Conservation (phyloP, 2,888 invertebrate genomes). For the Hirtodrosophila trivittata region DNA sequence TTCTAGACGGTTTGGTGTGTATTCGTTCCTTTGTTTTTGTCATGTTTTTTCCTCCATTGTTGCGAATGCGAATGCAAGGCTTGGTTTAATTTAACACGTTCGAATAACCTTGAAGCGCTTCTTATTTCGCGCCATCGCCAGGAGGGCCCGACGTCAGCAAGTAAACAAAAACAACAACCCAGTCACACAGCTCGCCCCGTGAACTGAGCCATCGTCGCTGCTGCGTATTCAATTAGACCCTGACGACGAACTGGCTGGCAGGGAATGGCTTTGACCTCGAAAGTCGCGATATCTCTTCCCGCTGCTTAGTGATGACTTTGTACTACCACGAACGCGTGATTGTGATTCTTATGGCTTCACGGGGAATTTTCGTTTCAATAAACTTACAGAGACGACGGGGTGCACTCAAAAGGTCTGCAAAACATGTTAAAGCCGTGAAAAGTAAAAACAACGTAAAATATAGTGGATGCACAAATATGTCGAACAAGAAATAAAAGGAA, state of each 20-base stretch:
- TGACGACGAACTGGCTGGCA: conserved; percentile 54
- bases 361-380: conserved; percentile 70
- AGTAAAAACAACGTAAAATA: conserved; percentile 20
- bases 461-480: conserved; percentile 8
- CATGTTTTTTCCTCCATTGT: conserved; percentile 70
- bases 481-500: conserved; percentile 10
- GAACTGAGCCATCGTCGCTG: conserved; percentile 41
- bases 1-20: conserved; percentile 55
- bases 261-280: conserved; percentile 65
- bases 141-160: conserved; percentile 40
- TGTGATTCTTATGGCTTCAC: conserved; percentile 75
- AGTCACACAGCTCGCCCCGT: conserved; percentile 25
- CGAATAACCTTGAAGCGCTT: conserved; percentile 75
- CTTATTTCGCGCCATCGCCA: conserved; percentile 73
- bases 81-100: conserved; percentile 82
- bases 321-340: conserved; percentile 51
- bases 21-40: conserved; percentile 69
- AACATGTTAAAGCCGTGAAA: conserved; percentile 11
- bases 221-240: conserved; percentile 71
- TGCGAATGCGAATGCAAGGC: conserved; percentile 57
- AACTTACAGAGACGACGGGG: conserved; percentile 65
- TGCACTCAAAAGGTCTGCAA: conserved; percentile 42
- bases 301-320: conserved; percentile 55
- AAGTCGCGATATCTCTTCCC: conserved; percentile 41
- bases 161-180: conserved; percentile 24